These are phyloP conservation scores for Heteromyza rotundicornis DNA, from an alignment of 2,888 invertebrate genomes.

Conservation along the genomic window DNA sequence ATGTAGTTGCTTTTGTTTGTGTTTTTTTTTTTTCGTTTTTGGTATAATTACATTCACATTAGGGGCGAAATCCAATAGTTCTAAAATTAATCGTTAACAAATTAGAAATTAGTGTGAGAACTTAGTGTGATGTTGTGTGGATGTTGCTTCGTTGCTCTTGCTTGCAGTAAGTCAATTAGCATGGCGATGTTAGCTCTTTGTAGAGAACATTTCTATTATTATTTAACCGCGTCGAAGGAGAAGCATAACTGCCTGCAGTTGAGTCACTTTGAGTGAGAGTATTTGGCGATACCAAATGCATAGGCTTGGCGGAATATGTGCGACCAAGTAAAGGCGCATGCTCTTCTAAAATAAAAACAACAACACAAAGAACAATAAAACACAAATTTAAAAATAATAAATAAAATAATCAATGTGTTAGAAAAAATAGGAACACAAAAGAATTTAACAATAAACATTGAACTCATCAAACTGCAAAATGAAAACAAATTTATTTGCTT, in stretches of 20 bases:
- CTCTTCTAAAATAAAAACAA: conserved; percentile 63
- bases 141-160: neutral
- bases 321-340: conserved; percentile 66
- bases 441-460: conserved; percentile 23
- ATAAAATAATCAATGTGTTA: conserved; percentile 21
- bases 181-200: conserved; percentile 43
- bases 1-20: neutral
- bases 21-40: neutral
- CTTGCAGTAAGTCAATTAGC: conserved; percentile 28
- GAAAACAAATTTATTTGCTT: too few relatives aligned
- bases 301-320: conserved; percentile 52
- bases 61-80: neutral
- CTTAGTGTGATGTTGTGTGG: conserved; percentile 4
- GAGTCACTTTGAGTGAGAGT: conserved; percentile 19
- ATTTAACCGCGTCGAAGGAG: conserved; percentile 17
- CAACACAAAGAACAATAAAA: conserved; percentile 41
- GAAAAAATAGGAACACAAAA: conserved; percentile 12
- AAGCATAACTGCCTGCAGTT: conserved; percentile 7
- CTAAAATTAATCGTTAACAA: neutral
- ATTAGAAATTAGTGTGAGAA: neutral
- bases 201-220: conserved; percentile 39
- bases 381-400: conserved; percentile 30
- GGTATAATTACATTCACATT: conserved; percentile 2
- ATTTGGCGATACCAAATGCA: conserved; percentile 33
- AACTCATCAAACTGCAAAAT: conserved; percentile 18